These are phyloP conservation scores for Paratrypauchen microcephalus DNA, from an alignment of 2,797 vertebrate species.

Conservation along the genomic window DNA sequence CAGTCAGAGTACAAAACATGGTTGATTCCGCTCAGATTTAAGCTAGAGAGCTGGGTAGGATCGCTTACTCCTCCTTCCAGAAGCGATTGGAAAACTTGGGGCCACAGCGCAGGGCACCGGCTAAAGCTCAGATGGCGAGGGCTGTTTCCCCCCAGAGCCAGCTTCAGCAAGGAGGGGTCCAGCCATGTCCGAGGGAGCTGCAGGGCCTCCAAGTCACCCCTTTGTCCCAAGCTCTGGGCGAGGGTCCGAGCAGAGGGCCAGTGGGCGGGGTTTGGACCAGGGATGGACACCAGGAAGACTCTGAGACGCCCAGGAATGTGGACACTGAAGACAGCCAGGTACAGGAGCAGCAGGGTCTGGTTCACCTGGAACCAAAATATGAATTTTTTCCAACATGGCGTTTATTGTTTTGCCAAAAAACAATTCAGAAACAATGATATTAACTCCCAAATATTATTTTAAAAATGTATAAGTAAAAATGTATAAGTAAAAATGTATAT, in stretches of 20 bases:
- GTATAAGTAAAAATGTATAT: neutral
- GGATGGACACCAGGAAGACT: constrained; percentile 91
- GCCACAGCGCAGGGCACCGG: constrained; percentile 84
- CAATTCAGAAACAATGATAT: neutral
- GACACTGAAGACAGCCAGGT: constrained; percentile 92
- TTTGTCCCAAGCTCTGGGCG: constrained; percentile 83
- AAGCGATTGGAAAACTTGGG: constrained; percentile 83
- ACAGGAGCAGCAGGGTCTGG: constrained; percentile 92
- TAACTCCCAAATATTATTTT: neutral
- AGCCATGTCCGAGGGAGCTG: constrained; percentile 94
- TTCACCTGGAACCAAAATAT: constrained; percentile 63
- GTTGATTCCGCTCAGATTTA: constrained; percentile 91
- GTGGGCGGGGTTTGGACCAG: constrained; percentile 84
- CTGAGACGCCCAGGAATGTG: constrained; percentile 88
- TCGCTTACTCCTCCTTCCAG: constrained; percentile 81
- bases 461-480: neutral
- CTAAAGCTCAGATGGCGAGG: constrained; percentile 94
- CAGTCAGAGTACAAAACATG: constrained; percentile 84
- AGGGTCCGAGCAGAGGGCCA: constrained; percentile 82
- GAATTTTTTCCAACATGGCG: neutral
- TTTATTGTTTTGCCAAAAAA: neutral
- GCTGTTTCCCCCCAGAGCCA: constrained; percentile 86
- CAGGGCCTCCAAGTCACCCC: constrained; percentile 87
- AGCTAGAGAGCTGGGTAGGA: constrained; percentile 81
- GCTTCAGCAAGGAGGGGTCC: constrained; percentile 84